Evolutionary conservation across 1,140 invertebrate genomes (phyloP).

Genomic region (Eumaeus atala): DNA sequence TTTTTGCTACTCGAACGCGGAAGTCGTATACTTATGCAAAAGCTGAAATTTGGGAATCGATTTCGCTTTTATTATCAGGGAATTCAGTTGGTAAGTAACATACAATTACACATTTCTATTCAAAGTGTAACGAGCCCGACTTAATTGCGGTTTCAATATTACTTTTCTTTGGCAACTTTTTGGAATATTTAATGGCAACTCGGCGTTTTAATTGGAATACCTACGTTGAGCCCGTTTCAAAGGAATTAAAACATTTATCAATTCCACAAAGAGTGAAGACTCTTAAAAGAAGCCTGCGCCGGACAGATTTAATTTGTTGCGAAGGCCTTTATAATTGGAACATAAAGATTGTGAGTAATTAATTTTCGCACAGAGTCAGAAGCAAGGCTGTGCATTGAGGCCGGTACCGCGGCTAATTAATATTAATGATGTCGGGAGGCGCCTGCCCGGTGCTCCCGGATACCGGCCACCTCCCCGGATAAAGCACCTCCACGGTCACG

Average conservation of each 20-base stretch:
- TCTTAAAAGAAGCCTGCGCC: constrained; percentile 68
- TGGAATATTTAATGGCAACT: constrained; percentile 41
- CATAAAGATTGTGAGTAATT: constrained; percentile 74
- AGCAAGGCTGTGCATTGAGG: constrained; percentile 55
- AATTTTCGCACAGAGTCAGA: constrained; percentile 72
- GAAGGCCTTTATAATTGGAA: constrained; percentile 74
- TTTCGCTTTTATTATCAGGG: constrained; percentile 60
- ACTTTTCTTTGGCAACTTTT: constrained; percentile 23
- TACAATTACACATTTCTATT: constrained; percentile 60
- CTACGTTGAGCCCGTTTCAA: constrained; percentile 59
- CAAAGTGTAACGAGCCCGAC: constrained; percentile 33
- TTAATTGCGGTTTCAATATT: constrained; percentile 43
- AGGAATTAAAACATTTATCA: constrained; percentile 71
- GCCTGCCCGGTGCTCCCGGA: constrained; percentile 27
- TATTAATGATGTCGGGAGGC: constrained; percentile 67
- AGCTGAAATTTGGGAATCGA: constrained; percentile 56
- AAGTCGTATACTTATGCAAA: constrained; percentile 69
- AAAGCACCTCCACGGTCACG: constrained; percentile 41
- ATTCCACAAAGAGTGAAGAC: constrained; percentile 71
- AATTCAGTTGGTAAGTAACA: constrained; percentile 44
- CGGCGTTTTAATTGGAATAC: constrained; percentile 66
- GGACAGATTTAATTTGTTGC: constrained; percentile 74
- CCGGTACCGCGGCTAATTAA: constrained; percentile 66
- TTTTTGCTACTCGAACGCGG: constrained; percentile 65
- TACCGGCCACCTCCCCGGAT: constrained; percentile 35